Percentiles rank a stretch among this genome's conserved stretches.
Conservation (phyloP, 2,888 invertebrate genomes). For the Zelleria hepariella region DNA sequence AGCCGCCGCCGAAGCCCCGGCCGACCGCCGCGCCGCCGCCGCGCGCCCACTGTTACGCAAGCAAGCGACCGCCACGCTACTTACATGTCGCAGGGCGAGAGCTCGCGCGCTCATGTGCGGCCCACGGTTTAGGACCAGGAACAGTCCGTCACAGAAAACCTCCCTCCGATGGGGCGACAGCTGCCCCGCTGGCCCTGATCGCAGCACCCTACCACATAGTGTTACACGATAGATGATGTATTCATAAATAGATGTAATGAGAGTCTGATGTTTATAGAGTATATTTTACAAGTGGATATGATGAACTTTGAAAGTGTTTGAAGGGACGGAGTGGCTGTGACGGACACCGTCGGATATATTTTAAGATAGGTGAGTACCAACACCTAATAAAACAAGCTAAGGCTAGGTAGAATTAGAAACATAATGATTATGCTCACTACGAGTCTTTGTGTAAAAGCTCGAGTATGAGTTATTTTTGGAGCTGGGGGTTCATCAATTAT, state of each 20-base stretch:
- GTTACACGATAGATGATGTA: conserved; percentile 21
- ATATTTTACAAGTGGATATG: conserved; percentile 4
- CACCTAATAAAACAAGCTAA: no score
- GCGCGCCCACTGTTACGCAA: conserved; percentile 32
- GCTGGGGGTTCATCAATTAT: conserved; percentile 2
- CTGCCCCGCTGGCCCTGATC: conserved; percentile 55
- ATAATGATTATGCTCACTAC: no score
- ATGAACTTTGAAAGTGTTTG: not conserved
- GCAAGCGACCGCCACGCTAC: conserved; percentile 18
- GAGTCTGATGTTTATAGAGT: not conserved
- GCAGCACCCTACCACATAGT: not conserved
- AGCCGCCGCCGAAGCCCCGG: conserved; percentile 25
- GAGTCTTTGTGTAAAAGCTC: not conserved
- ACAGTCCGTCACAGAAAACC: conserved; percentile 97
- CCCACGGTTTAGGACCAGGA: conserved; percentile 95
- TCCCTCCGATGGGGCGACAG: conserved; percentile 97
- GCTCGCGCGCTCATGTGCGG: conserved; percentile 88
- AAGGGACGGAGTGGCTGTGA: not conserved
- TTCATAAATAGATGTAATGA: conserved; percentile 9
- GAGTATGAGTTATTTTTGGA: not conserved
- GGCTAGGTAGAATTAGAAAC: no score
- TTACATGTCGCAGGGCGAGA: conserved; percentile 38
- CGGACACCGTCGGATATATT: not conserved
- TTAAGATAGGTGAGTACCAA: not conserved
- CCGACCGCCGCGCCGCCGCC: no score